Percentiles rank a stretch among this genome's conserved stretches.
Evolutionary conservation across 2,113 vertebrate species (phyloP).

Genomic region (Pungitius pungitius): DNA sequence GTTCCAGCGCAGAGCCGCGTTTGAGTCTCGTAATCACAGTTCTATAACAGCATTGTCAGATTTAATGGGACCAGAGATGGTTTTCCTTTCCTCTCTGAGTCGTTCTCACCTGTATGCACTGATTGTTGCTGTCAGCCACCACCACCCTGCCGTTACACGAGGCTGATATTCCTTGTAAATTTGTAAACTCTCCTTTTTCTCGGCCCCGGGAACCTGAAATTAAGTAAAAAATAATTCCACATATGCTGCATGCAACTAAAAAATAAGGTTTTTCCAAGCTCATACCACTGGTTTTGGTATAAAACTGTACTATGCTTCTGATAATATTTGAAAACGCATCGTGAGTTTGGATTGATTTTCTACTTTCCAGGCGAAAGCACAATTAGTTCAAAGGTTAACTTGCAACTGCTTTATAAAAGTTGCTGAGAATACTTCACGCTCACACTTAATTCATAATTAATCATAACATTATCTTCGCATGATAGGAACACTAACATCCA

Average conservation of each 20-base stretch:
- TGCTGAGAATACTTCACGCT: background rate
- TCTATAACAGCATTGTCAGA: background rate
- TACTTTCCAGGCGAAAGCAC: background rate
- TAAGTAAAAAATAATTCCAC: background rate
- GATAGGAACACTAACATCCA: background rate
- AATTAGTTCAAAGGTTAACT: slow-evolving; percentile 13
- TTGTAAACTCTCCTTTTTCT: slow-evolving; percentile 96
- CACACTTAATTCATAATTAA: background rate
- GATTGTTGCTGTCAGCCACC: slow-evolving; percentile 98
- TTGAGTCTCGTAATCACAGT: background rate
- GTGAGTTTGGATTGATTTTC: background rate
- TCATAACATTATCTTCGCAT: background rate
- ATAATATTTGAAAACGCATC: slow-evolving; percentile 1
- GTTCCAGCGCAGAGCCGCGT: background rate
- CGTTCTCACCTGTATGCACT: slow-evolving; percentile 92
- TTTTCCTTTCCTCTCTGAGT: background rate
- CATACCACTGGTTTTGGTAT: background rate
- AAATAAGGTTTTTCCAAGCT: background rate
- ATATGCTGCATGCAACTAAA: background rate
- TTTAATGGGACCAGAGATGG: background rate
- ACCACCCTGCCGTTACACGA: slow-evolving; percentile 90
- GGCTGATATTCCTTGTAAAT: slow-evolving; percentile 94
- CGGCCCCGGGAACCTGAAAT: slow-evolving; percentile 89
- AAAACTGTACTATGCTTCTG: background rate
- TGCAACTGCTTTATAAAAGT: background rate